Conservation (phyloP, 2,113 vertebrate genomes). For the Microcebus jonahi region DNA sequence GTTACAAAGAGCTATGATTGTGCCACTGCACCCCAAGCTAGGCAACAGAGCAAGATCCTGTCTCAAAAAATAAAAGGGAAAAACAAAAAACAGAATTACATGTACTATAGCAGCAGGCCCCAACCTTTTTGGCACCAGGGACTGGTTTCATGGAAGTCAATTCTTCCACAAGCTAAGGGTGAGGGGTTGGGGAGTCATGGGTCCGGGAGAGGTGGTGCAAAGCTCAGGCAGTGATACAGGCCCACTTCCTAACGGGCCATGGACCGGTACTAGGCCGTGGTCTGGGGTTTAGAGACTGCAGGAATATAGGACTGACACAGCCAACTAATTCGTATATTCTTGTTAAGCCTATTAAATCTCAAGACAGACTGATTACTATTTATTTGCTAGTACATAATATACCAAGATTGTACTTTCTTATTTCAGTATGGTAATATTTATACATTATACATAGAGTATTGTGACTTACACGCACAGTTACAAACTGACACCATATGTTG, state of each 20-base stretch:
- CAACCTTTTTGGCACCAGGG: too few relatives aligned
- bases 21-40: too few relatives aligned
- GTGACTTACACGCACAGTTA: not conserved
- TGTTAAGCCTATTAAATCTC: not conserved
- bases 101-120: not conserved
- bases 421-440: conserved; percentile 19
- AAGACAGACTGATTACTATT: not conserved
- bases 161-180: too few relatives aligned
- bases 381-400: not conserved
- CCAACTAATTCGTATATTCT: not conserved
- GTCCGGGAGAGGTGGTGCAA: too few relatives aligned
- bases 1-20: too few relatives aligned
- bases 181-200: too few relatives aligned
- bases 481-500: not conserved
- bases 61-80: not conserved
- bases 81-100: not conserved
- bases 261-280: too few relatives aligned
- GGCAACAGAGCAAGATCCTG: too few relatives aligned
- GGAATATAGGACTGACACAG: not conserved
- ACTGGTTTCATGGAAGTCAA: too few relatives aligned
- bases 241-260: too few relatives aligned
- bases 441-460: not conserved
- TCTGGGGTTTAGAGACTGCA: too few relatives aligned
- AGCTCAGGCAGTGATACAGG: too few relatives aligned
- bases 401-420: not conserved